Percentiles rank a stretch among this genome's conserved stretches.
phyloP scores from a whole-genome alignment of 2,797 vertebrate species.

The Parotocinclus haroldoi region DNA sequence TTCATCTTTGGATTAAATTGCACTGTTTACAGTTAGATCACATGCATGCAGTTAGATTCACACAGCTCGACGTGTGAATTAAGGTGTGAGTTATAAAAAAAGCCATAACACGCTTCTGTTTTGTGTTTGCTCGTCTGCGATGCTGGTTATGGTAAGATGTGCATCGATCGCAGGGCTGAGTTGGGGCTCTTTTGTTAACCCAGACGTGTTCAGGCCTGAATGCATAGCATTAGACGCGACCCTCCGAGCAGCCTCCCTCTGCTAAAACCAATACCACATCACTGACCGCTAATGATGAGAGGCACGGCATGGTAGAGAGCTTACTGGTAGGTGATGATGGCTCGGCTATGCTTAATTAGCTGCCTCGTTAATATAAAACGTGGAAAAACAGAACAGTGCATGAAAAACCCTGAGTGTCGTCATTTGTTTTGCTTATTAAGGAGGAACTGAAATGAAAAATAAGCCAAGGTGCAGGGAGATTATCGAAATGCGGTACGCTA shows the following conservation, averaged over 20 bases:
- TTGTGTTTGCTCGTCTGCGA: constrained; percentile 26
- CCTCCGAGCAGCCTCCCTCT: constrained; percentile 39
- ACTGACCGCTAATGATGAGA: constrained; percentile 45
- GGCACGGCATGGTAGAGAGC: constrained; percentile 42
- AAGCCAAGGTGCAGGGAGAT: constrained; percentile 2
- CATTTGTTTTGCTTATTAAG: too few species aligned
- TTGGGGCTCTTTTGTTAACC: constrained; percentile 51
- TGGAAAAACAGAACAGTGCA: constrained; percentile 1
- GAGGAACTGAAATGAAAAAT: too few species aligned
- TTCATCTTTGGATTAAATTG: constrained; percentile 11
- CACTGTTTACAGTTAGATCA: constrained; percentile 13
- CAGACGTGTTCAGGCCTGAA: constrained; percentile 45
- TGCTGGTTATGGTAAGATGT: constrained; percentile 38
- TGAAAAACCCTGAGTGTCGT: background rate
- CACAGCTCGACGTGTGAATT: background rate
- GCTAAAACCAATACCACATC: constrained; percentile 40
- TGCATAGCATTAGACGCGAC: constrained; percentile 47
- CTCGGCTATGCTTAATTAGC: constrained; percentile 20
- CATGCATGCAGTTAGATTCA: constrained; percentile 2
- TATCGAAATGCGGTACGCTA: constrained; percentile 1
- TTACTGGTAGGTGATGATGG: constrained; percentile 17
- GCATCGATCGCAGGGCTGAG: constrained; percentile 36
- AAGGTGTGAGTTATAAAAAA: constrained; percentile 9
- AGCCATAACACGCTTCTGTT: constrained; percentile 22
- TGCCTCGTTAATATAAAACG: constrained; percentile 16